Evolutionary conservation across 2,888 invertebrate species (phyloP).

Genomic region (Resseliella maxima): DNA sequence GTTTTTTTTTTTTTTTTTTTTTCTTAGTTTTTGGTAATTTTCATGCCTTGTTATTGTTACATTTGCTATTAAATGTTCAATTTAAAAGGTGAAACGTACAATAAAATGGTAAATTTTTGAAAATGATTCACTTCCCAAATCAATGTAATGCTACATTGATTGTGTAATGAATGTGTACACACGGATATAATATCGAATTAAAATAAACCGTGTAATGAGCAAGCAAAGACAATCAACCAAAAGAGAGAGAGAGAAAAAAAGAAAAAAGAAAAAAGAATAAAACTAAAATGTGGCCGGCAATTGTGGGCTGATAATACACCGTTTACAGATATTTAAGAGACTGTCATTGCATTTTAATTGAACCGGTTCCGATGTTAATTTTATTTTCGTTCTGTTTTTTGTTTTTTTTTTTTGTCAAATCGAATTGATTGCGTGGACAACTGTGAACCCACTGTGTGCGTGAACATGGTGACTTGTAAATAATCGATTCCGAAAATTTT

Average conservation of each 20-base stretch:
- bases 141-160: not conserved
- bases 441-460: not conserved
- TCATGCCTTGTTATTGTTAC: too few relatives aligned
- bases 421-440: not conserved
- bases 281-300: not conserved
- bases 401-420: too few relatives aligned
- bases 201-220: not conserved
- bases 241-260: too few relatives aligned
- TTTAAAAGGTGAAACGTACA: not conserved
- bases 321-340: not conserved
- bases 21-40: not conserved
- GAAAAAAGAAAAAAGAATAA: not conserved
- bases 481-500: not conserved
- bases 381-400: not conserved
- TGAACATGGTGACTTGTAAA: not conserved
- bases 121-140: slow-evolving; percentile 45
- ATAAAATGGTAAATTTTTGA: slow-evolving; percentile 2
- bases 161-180: slow-evolving; percentile 6
- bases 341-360: slow-evolving; percentile 17
- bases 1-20: too few relatives aligned
- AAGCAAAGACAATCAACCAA: not conserved
- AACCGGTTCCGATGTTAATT: not conserved
- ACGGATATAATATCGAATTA: not conserved
- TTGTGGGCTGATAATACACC: slow-evolving; percentile 28
- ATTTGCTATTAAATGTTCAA: too few relatives aligned